Evolutionary conservation across 2,113 vertebrate genomes (phyloP).

Genomic region (Oplegnathus fasciatus): DNA sequence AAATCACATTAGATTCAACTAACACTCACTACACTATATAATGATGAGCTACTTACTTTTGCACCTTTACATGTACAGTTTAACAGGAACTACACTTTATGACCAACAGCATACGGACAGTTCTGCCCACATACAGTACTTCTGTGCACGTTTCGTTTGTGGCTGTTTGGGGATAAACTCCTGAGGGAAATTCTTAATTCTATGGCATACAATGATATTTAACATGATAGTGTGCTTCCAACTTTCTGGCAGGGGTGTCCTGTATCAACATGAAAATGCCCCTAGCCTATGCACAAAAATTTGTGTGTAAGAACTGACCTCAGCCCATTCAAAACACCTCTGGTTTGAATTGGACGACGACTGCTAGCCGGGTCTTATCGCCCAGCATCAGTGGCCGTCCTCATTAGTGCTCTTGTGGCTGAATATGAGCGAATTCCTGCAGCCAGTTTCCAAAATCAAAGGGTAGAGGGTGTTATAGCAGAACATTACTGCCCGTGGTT

Average conservation of each 20-base stretch:
- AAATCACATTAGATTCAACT: constrained; percentile 9
- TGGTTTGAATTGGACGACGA: constrained; percentile 14
- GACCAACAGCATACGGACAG: not conserved
- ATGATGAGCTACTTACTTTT: not conserved
- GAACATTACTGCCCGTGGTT: constrained; percentile 2
- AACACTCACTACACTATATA: not conserved
- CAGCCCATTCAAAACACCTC: constrained; percentile 6
- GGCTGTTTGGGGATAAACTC: not conserved
- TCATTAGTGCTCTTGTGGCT: constrained; percentile 37
- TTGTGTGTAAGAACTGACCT: constrained; percentile 13
- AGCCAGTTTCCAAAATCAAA: constrained; percentile 13
- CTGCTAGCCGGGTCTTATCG: constrained; percentile 24
- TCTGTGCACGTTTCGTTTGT: not conserved
- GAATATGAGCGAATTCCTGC: constrained; percentile 24
- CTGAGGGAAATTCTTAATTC: not conserved
- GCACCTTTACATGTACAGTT: not conserved
- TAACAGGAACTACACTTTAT: not conserved
- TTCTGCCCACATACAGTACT: not conserved
- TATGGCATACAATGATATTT: not conserved
- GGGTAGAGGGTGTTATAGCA: not conserved
- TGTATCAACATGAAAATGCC: constrained; percentile 6
- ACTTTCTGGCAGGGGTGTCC: not conserved
- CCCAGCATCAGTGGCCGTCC: constrained; percentile 27
- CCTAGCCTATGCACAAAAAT: not conserved
- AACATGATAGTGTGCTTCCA: not conserved